phyloP scores from a whole-genome alignment of 2,797 vertebrate genomes.

The Lophius americanus region DNA sequence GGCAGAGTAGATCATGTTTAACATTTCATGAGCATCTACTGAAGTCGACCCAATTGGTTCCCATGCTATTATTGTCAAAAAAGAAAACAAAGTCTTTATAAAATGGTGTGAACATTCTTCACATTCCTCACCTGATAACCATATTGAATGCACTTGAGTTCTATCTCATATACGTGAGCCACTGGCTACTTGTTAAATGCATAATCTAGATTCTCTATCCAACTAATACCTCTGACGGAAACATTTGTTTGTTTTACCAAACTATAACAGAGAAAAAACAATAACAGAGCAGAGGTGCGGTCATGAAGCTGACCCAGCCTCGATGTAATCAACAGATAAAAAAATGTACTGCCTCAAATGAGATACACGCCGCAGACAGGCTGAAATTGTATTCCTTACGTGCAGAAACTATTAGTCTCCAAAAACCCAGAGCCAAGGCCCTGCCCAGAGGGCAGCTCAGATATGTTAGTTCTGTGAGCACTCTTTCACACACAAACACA shows the following conservation, averaged over 20 bases:
- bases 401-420: slow-evolving; percentile 21
- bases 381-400: slow-evolving; percentile 7
- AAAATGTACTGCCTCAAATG: background rate
- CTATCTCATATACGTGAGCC: background rate
- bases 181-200: background rate
- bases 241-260: background rate
- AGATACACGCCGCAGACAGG: slow-evolving; percentile 1
- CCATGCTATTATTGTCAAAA: background rate
- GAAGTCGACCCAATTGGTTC: slow-evolving; percentile 2
- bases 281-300: background rate
- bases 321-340: background rate
- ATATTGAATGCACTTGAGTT: background rate
- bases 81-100: background rate
- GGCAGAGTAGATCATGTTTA: slow-evolving; percentile 25
- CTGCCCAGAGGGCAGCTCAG: slow-evolving; percentile 27
- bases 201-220: background rate
- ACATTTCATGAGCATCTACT: slow-evolving; percentile 17
- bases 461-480: slow-evolving; percentile 42
- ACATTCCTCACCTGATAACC: background rate
- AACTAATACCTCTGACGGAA: background rate
- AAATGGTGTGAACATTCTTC: background rate
- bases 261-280: background rate
- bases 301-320: background rate
- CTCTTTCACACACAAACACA: slow-evolving; percentile 36
- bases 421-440: slow-evolving; percentile 10